A percentile compares a stretch with the other conserved stretches of the same genome.
phyloP scores from a whole-genome alignment of 2,113 vertebrate genomes.

The Microcebus griseorufus region DNA sequence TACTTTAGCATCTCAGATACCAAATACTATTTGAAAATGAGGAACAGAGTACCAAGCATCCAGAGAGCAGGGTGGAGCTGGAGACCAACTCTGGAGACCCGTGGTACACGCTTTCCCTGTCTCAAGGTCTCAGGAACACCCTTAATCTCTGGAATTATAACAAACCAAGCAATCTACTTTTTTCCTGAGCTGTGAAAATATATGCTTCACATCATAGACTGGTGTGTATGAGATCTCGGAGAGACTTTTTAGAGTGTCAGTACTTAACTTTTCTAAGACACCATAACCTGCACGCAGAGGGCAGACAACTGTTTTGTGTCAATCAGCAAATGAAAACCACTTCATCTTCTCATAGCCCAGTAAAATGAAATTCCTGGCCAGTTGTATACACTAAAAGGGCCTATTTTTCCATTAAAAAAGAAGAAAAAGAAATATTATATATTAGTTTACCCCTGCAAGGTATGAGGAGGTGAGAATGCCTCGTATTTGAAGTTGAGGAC shows the following conservation, averaged over 20 bases:
- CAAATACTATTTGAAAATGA: not conserved
- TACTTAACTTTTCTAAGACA: not conserved
- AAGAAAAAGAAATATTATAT: not conserved
- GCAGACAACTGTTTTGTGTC: not conserved
- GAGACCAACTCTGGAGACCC: not conserved
- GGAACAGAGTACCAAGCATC: not conserved
- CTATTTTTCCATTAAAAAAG: conserved; percentile 31
- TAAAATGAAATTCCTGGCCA: not conserved
- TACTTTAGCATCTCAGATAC: not conserved
- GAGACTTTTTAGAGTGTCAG: not conserved
- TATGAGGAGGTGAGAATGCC: not conserved
- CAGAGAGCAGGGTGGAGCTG: not conserved
- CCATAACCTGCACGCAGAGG: not conserved
- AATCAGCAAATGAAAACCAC: conserved; percentile 8
- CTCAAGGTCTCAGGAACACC: not conserved
- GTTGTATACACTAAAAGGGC: not conserved
- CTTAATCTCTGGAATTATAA: not conserved
- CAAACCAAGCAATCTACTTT: not conserved
- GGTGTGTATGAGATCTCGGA: not conserved
- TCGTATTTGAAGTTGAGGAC: not conserved
- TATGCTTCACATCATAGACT: not conserved
- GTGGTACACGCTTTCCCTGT: too few species aligned
- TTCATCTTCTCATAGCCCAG: not conserved
- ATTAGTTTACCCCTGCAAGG: not conserved
- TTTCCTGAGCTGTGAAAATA: not conserved